Evolutionary conservation across 2,113 vertebrate species (phyloP).

Genomic region (Phodopus roborovskii): DNA sequence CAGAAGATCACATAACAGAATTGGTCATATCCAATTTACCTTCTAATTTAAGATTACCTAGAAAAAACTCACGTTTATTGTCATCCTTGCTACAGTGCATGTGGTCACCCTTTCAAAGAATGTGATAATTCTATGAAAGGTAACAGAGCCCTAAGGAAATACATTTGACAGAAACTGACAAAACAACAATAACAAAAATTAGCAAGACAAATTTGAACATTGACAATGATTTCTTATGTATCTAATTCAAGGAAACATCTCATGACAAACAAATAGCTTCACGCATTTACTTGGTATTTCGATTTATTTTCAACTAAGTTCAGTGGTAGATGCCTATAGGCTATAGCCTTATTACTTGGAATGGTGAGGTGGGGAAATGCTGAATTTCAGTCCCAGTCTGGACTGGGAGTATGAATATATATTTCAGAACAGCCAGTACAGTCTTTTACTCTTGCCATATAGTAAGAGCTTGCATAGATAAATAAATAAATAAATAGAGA

Average conservation of each 20-base stretch:
- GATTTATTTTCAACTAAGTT: neutral
- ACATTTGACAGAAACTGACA: neutral
- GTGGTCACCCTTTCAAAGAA: neutral
- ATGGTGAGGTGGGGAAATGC: too few species aligned
- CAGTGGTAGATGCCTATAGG: neutral
- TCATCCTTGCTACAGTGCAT: neutral
- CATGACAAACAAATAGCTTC: neutral
- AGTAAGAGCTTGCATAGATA: too few species aligned
- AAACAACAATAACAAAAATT: neutral
- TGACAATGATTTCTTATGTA: neutral
- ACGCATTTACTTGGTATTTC: neutral
- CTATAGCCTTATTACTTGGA: neutral
- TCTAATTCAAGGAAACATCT: neutral
- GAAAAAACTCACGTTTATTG: neutral
- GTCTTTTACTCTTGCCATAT: neutral
- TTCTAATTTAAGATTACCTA: neutral
- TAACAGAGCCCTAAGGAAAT: neutral
- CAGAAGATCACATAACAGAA: slow-evolving; percentile 21
- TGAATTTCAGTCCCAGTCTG: neutral
- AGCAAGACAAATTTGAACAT: neutral
- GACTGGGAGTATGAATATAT: neutral
- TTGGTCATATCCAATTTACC: neutral
- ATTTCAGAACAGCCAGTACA: neutral
- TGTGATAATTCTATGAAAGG: neutral
- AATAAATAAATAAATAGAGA: too few species aligned